Evolutionary conservation across 2,888 invertebrate species (phyloP).

Genomic region (Baccha elongata): DNA sequence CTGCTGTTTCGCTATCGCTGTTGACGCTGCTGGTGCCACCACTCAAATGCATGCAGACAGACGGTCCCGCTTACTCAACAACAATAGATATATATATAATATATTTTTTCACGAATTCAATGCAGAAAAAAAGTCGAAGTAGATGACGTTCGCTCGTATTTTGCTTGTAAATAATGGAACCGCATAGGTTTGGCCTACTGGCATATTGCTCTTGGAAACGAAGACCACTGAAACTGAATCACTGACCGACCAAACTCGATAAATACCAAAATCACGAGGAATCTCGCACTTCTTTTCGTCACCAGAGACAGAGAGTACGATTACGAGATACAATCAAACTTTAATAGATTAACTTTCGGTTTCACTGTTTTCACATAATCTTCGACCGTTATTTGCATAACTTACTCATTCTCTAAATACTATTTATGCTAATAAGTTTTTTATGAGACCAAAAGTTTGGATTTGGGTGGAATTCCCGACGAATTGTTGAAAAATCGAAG

Average conservation of each 20-base stretch:
- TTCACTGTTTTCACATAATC: conserved; percentile 59
- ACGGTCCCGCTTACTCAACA: conserved; percentile 33
- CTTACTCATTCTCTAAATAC: conserved; percentile 23
- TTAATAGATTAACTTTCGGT: conserved; percentile 58
- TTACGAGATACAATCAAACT: conserved; percentile 3
- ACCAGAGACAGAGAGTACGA: not conserved
- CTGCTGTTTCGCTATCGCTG: conserved; percentile 8
- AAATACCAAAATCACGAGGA: conserved; percentile 3
- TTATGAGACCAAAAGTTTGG: too few species aligned
- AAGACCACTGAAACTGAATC: not conserved
- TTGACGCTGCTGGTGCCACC: conserved; percentile 24
- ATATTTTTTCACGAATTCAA: conserved; percentile 18
- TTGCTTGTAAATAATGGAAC: conserved; percentile 43
- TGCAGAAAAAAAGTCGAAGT: conserved; percentile 9
- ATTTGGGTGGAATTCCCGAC: conserved; percentile 7
- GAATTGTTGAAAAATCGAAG: conserved; percentile 62
- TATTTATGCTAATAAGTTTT: conserved; percentile 37
- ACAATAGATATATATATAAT: conserved; percentile 18
- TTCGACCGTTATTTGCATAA: conserved; percentile 56
- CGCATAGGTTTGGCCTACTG: conserved; percentile 48
- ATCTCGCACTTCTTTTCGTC: conserved; percentile 31
- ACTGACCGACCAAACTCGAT: not conserved
- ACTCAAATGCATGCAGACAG: conserved; percentile 58
- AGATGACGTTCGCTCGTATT: conserved; percentile 27
- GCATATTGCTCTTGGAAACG: conserved; percentile 45